These are phyloP conservation scores for Hirtodrosophila histrioides DNA, from an alignment of 2,888 invertebrate genomes.

Conservation along the genomic window DNA sequence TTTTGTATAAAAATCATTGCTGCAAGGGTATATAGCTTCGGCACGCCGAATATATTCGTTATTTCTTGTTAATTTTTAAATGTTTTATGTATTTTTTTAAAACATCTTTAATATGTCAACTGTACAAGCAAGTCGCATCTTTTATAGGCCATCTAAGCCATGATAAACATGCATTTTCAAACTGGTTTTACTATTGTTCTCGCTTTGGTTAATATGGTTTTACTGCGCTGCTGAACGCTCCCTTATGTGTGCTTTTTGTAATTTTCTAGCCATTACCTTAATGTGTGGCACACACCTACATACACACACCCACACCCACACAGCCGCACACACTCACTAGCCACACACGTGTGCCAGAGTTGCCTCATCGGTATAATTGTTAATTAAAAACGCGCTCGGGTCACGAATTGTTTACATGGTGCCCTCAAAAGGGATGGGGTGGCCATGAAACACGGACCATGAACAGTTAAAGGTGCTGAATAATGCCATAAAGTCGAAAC, in stretches of 20 bases:
- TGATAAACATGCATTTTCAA: not conserved
- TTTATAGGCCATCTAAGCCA: no score
- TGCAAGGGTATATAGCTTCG: no score
- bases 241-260: constrained; percentile 47
- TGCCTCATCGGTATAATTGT: constrained; percentile 61
- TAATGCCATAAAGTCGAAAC: constrained; percentile 35
- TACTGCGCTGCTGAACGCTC: constrained; percentile 16
- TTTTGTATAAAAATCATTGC: no score
- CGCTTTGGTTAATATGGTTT: constrained; percentile 5
- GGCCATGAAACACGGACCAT: constrained; percentile 11
- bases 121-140: no score
- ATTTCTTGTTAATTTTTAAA: not conserved
- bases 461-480: constrained; percentile 36
- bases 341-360: constrained; percentile 43
- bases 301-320: constrained; percentile 9
- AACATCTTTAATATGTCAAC: no score
- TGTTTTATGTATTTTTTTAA: not conserved
- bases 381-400: constrained; percentile 69
- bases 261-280: constrained; percentile 69
- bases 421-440: constrained; percentile 9
- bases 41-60: no score
- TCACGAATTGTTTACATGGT: constrained; percentile 55
- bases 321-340: not conserved
- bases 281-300: constrained; percentile 49
- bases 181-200: constrained; percentile 7